A percentile compares a stretch with the other conserved stretches of the same genome.
These are phyloP conservation scores for Malurus splendens DNA, from an alignment of 2,797 vertebrate genomes.

Conservation along the genomic window DNA sequence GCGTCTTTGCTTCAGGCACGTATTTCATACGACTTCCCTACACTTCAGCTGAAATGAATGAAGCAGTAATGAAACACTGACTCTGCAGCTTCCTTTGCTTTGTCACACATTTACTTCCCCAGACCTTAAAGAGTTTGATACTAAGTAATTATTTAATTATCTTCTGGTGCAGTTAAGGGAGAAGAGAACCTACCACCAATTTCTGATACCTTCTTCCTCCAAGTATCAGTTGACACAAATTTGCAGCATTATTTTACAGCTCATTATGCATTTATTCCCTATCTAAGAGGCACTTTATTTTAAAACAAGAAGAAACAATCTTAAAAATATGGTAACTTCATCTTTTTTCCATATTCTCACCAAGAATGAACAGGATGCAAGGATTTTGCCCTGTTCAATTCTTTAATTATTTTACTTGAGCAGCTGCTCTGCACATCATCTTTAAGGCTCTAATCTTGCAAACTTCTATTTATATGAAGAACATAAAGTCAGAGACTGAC, in stretches of 20 bases:
- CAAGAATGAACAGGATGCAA: neutral
- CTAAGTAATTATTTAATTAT: neutral
- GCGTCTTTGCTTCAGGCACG: neutral
- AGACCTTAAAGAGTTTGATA: neutral
- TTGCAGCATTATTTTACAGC: neutral
- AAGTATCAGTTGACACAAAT: neutral
- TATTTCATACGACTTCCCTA: neutral
- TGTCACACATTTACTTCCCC: neutral
- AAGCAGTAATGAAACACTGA: neutral
- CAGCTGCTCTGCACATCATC: neutral
- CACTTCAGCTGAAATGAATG: neutral
- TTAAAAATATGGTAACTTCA: rapidly evolving
- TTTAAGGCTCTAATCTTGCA: neutral
- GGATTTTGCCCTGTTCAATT: neutral
- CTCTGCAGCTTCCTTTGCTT: neutral
- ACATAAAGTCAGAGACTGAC: neutral
- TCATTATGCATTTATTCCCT: neutral
- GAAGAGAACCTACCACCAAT: neutral
- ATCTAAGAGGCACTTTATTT: rapidly evolving
- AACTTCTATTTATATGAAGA: neutral
- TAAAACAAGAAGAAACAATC: neutral
- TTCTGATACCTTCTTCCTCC: neutral
- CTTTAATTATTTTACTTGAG: neutral
- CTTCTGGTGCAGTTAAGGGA: neutral
- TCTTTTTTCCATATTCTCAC: neutral